Percentiles rank a stretch among this genome's conserved stretches.
phyloP scores from a whole-genome alignment of 2,888 invertebrate species.

The Oxyteleia sp. region DNA sequence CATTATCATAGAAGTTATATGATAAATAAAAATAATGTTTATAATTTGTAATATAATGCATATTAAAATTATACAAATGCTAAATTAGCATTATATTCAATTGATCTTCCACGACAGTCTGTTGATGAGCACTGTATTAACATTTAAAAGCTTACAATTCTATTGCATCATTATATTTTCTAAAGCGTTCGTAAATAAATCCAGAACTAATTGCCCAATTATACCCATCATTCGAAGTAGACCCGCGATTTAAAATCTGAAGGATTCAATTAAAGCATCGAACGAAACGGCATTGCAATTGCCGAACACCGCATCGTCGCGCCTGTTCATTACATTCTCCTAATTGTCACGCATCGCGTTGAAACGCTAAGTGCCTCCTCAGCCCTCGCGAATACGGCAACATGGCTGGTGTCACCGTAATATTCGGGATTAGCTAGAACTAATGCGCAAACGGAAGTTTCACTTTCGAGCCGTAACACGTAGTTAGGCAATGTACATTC shows the following conservation, averaged over 20 bases:
- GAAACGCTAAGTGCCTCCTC: slow-evolving; percentile 65
- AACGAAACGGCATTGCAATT: slow-evolving; percentile 21
- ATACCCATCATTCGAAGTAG: background rate
- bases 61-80: too few species aligned
- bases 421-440: slow-evolving; percentile 85
- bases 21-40: too few species aligned
- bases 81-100: too few species aligned
- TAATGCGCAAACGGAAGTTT: slow-evolving; percentile 86
- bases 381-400: slow-evolving; percentile 60
- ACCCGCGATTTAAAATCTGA: slow-evolving; percentile 4
- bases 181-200: too few species aligned
- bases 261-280: slow-evolving; percentile 41
- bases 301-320: slow-evolving; percentile 29
- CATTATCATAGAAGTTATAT: too few species aligned
- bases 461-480: slow-evolving; percentile 83
- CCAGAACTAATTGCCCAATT: background rate
- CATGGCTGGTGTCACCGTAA: slow-evolving; percentile 78
- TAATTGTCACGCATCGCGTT: slow-evolving; percentile 68
- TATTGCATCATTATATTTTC: too few species aligned
- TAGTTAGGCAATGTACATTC: slow-evolving; percentile 76
- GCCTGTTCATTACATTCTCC: slow-evolving; percentile 65
- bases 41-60: too few species aligned
- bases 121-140: too few species aligned
- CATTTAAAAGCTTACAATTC: too few species aligned
- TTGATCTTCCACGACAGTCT: too few species aligned